These are phyloP conservation scores for Perca schrenkii DNA, from an alignment of 2,113 vertebrate genomes.

Conservation along the genomic window DNA sequence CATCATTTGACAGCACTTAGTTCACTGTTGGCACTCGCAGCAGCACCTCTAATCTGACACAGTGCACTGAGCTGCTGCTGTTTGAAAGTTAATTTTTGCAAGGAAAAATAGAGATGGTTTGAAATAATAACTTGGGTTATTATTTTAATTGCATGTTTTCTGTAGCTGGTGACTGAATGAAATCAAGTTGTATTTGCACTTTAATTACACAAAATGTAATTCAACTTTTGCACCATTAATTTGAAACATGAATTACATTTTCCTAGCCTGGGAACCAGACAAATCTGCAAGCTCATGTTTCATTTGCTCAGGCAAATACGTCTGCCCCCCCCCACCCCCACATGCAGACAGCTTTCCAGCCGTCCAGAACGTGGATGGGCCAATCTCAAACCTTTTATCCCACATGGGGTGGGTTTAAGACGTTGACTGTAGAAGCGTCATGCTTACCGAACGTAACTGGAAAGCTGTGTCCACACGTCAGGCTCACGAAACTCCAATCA, in stretches of 20 bases:
- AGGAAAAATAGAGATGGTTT: slow-evolving; percentile 14
- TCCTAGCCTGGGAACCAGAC: no score
- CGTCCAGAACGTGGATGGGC: no score
- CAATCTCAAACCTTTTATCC: no score
- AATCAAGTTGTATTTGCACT: neutral
- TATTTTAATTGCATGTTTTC: neutral
- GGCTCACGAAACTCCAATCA: no score
- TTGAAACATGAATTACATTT: neutral
- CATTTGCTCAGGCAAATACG: no score
- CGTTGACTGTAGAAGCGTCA: no score
- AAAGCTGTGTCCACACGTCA: no score
- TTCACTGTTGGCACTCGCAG: slow-evolving; percentile 30
- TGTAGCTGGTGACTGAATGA: neutral
- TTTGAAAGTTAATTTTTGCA: neutral
- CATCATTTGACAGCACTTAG: slow-evolving; percentile 56
- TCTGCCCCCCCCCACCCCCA: no score
- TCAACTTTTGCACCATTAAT: neutral
- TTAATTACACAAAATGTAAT: neutral
- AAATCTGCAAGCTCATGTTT: no score
- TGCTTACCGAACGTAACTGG: no score
- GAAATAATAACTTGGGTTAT: neutral
- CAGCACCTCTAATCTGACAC: slow-evolving; percentile 17
- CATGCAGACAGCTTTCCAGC: no score
- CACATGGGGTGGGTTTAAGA: no score
- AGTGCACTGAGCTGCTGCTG: slow-evolving; percentile 10